A percentile compares a stretch with the other conserved stretches of the same genome.
These are phyloP conservation scores for Hipparchia semele DNA, from an alignment of 2,888 invertebrate genomes.

Conservation along the genomic window DNA sequence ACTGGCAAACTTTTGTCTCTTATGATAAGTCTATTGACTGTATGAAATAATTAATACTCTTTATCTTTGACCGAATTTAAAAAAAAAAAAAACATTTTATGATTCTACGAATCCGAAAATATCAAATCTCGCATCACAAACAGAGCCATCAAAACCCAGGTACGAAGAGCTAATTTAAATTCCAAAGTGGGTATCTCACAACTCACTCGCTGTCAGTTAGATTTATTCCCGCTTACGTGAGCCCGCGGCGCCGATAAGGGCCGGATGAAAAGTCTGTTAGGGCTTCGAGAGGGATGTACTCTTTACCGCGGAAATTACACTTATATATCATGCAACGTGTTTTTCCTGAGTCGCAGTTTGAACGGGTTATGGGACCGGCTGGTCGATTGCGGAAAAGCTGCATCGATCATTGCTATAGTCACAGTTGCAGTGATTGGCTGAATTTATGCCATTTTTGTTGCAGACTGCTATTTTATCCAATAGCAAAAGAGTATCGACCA, in stretches of 20 bases:
- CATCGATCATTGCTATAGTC: no score
- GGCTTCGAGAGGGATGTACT: slow-evolving; percentile 47
- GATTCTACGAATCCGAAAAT: background rate
- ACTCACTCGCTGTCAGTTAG: slow-evolving; percentile 38
- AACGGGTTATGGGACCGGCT: background rate
- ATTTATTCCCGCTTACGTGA: slow-evolving; percentile 41
- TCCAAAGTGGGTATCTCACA: slow-evolving; percentile 37
- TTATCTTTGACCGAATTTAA: no score
- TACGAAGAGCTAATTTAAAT: slow-evolving; percentile 36
- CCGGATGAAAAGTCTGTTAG: slow-evolving; percentile 41
- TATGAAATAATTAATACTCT: no score
- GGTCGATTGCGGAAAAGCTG: no score
- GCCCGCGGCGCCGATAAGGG: slow-evolving; percentile 36
- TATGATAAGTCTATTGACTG: no score
- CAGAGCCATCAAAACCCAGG: slow-evolving; percentile 28
- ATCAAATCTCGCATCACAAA: slow-evolving; percentile 21
- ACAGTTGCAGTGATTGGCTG: no score
- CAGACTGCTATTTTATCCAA: no score
- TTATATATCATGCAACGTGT: slow-evolving; percentile 42
- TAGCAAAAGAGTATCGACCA: no score
- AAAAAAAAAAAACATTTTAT: background rate
- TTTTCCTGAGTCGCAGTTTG: slow-evolving; percentile 23
- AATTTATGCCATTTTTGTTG: no score
- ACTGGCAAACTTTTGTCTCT: no score
- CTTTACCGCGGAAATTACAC: slow-evolving; percentile 44